A percentile compares a stretch with the other conserved stretches of the same genome.
Conservation (phyloP, 2,888 invertebrate genomes). For the Brachyptera risi region DNA sequence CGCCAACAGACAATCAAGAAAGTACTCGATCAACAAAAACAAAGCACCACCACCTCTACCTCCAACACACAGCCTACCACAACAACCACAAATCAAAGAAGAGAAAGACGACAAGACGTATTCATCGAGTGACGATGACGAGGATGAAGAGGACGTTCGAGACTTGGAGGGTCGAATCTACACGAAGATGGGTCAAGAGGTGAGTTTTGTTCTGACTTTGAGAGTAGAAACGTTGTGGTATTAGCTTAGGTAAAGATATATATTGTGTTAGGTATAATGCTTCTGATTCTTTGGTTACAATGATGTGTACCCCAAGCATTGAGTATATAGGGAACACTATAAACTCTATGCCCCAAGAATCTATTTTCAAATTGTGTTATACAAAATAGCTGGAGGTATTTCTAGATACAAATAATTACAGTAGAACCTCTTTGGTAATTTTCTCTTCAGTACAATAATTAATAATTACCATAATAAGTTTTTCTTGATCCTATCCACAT, state of each 20-base stretch:
- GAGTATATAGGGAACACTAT: too few relatives aligned
- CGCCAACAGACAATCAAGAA: conserved; percentile 38
- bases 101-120: conserved; percentile 44
- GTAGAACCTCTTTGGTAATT: too few relatives aligned
- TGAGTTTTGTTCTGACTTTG: conserved; percentile 36
- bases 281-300: too few relatives aligned
- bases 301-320: too few relatives aligned
- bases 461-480: too few relatives aligned
- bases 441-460: too few relatives aligned
- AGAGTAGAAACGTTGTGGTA: background rate
- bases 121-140: conserved; percentile 56
- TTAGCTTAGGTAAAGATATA: background rate
- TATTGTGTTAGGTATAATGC: too few relatives aligned
- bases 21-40: conserved; percentile 12
- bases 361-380: too few relatives aligned
- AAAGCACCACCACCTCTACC: conserved; percentile 17
- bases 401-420: too few relatives aligned
- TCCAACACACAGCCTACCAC: conserved; percentile 13
- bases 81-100: conserved; percentile 15
- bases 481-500: too few relatives aligned
- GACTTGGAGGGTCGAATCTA: conserved; percentile 76
- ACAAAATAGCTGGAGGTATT: too few relatives aligned
- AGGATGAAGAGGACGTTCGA: conserved; percentile 68
- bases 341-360: too few relatives aligned
- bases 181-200: conserved; percentile 72